A percentile compares a stretch with the other conserved stretches of the same genome.
Evolutionary conservation across 2,797 vertebrate species (phyloP).

Genomic region (Catostomus latipinnis): DNA sequence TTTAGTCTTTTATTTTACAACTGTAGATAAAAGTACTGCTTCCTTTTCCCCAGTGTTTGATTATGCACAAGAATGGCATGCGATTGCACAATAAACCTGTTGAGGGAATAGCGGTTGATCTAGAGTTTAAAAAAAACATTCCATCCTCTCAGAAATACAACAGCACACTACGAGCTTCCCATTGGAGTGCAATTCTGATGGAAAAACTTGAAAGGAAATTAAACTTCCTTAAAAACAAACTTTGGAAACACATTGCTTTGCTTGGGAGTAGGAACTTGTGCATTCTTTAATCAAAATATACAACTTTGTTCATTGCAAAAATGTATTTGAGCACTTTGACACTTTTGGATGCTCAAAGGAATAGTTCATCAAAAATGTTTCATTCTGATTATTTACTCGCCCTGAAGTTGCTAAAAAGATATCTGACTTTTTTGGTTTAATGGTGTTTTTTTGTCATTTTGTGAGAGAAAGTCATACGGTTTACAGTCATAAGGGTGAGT

Average conservation of each 20-base stretch:
- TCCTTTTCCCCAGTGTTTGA: conserved; percentile 10
- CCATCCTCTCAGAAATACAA: conserved; percentile 32
- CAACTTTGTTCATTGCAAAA: not conserved
- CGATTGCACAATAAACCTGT: conserved; percentile 5
- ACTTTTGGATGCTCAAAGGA: no score
- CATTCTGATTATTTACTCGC: no score
- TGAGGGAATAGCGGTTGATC: not conserved
- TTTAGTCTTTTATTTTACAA: conserved; percentile 1
- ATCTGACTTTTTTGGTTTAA: no score
- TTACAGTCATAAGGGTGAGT: no score
- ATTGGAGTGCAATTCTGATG: not conserved
- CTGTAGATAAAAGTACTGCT: not conserved
- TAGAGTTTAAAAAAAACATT: conserved; percentile 40
- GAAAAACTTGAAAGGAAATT: conserved; percentile 43
- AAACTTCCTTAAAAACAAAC: conserved; percentile 42
- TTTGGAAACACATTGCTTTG: not conserved
- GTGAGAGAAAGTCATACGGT: no score
- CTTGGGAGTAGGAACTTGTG: not conserved
- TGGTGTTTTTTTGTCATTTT: no score
- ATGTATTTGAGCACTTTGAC: no score
- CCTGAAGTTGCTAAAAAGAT: no score
- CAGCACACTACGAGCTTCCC: conserved; percentile 38
- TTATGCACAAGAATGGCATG: not conserved
- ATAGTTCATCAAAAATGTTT: no score
- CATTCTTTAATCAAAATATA: not conserved